phyloP scores from a whole-genome alignment of 2,113 vertebrate species.

The Chiloscyllium plagiosum region DNA sequence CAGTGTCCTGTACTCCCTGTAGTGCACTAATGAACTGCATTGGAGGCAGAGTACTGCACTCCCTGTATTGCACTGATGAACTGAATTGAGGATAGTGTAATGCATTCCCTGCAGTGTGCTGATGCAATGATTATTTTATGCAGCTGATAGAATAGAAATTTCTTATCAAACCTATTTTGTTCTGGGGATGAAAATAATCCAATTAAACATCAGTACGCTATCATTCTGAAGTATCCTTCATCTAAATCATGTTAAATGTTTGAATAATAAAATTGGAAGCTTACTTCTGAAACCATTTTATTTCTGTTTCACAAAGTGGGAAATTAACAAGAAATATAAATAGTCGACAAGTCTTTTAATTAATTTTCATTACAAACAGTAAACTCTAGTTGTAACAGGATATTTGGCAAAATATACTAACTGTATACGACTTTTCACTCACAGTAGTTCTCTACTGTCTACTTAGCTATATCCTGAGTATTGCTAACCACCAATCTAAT shows the following conservation, averaged over 20 bases:
- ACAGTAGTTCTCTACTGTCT: neutral
- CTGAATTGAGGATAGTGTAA: neutral
- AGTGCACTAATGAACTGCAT: neutral
- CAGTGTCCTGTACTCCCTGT: too few species aligned
- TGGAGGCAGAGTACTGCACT: too few species aligned
- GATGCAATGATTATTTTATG: neutral
- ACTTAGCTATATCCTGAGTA: neutral
- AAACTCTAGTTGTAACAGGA: neutral
- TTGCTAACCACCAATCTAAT: neutral
- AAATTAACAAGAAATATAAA: neutral
- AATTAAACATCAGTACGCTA: neutral
- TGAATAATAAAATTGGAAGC: neutral
- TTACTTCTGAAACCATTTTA: neutral
- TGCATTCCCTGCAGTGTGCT: neutral
- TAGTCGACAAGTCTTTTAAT: neutral
- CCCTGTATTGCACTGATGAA: neutral
- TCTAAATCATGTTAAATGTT: neutral
- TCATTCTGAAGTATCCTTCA: neutral
- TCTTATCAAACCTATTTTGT: neutral
- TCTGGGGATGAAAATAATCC: neutral
- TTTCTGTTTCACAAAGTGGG: neutral
- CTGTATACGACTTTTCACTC: neutral
- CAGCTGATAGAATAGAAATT: neutral
- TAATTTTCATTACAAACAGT: neutral
- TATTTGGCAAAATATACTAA: neutral